Base-by-base conservation (phyloP, 2,888 invertebrate genomes). In the Coelopa pilipes region DNA sequence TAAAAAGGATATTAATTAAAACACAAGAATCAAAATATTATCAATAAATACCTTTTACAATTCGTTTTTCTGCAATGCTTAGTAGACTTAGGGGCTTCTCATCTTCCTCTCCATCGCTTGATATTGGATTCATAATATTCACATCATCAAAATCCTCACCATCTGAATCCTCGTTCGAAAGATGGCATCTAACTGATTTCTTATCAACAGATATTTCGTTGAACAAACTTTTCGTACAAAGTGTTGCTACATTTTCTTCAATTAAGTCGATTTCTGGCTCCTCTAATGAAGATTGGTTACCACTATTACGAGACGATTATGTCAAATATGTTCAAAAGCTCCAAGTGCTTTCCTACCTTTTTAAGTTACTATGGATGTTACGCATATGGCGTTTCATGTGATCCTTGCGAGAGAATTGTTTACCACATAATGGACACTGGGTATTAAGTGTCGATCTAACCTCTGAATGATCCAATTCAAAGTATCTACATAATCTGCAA, bases 351-450 rank as follows among this genome's bases (percentile, higher is more conserved):
- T 75, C 73, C 69, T 73, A 68, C 71, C 60, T 46, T 63, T 34
- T 7, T 34, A 34, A 34, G 34, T 19, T 68, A 53, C 53, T 53
- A 53, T 90, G 90, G 1, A 89, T 79, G n/a, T 76, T 86, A 2
- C 84, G 81, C 82, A 89, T 82, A 79, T 90, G 90, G 1, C 90
- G 84, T 72, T 86, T 86, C 63, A 90, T 79, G 79, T 89, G 89
- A 76, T 88, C 88, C 1, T 86, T 82, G 0, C 89, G 83, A 4
- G 87, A 83, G 79, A 90, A 90, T 17, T 84, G 83, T 55, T 65
- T 63, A 3, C 63, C 71, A 13, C 71, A 71, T 5, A 71, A 55
- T 10, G 63, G 63, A n/a, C 71, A 71, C 19, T 71, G 50, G 34
- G 71, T 65, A 55, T 71, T 55, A 34, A 65, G 71, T 15, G 19